A percentile compares a stretch with the other conserved stretches of the same genome.
phyloP scores from a whole-genome alignment of 1,140 invertebrate species.

The Forficula auricularia region DNA sequence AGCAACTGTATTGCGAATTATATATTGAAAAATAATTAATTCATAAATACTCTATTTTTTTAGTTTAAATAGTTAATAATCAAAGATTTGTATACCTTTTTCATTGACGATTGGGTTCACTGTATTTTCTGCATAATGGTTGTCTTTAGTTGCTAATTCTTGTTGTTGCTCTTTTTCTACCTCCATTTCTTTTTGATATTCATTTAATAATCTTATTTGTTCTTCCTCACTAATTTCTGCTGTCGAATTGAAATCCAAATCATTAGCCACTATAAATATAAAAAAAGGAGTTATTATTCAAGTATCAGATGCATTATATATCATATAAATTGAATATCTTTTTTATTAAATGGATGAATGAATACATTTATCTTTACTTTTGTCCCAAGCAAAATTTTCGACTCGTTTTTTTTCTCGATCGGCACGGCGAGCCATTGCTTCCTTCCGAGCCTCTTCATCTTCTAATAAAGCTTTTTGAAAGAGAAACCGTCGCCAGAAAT shows the following conservation, averaged over 20 bases:
- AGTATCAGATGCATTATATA: not conserved
- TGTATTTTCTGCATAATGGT: not conserved
- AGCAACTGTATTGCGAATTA: too few relatives aligned
- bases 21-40: too few relatives aligned
- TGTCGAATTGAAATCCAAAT: conserved; percentile 9
- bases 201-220: conserved; percentile 15
- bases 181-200: conserved; percentile 16
- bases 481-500: conserved; percentile 40
- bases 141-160: conserved; percentile 4
- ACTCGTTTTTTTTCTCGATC: conserved; percentile 19
- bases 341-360: too few relatives aligned
- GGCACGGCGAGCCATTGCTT: conserved; percentile 19
- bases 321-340: not conserved
- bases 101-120: conserved; percentile 2
- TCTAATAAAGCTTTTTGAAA: conserved; percentile 39
- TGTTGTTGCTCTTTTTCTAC: too few relatives aligned
- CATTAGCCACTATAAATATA: conserved; percentile 10
- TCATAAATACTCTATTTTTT: too few relatives aligned
- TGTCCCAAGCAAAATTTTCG: conserved; percentile 23
- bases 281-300: conserved; percentile 2
- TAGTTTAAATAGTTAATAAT: too few relatives aligned
- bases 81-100: too few relatives aligned
- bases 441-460: conserved; percentile 32
- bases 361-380: conserved; percentile 20
- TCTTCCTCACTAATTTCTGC: conserved; percentile 18